These are phyloP conservation scores for Lepilemur ruficaudatus DNA, from an alignment of 2,797 vertebrate species.

Conservation along the genomic window DNA sequence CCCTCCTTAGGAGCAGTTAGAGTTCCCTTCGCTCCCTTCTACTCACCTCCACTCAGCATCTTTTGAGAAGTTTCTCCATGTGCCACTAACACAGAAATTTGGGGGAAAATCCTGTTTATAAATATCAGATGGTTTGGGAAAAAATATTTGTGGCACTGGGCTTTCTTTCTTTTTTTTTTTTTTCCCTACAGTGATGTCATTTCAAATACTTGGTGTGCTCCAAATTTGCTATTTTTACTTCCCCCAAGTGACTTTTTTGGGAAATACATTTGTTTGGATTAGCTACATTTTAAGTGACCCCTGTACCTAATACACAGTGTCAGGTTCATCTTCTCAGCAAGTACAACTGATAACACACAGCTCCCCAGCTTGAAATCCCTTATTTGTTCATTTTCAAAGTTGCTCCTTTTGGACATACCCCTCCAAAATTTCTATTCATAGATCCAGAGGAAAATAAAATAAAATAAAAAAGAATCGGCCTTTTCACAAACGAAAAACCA, in stretches of 20 bases:
- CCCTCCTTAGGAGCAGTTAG: background rate
- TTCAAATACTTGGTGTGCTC: slow-evolving; percentile 88
- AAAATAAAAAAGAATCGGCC: background rate
- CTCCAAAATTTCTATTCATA: background rate
- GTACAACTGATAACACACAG: background rate
- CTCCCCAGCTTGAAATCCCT: slow-evolving; percentile 32
- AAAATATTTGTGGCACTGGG: slow-evolving; percentile 82
- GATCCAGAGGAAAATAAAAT: slow-evolving; percentile 29
- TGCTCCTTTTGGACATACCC: background rate
- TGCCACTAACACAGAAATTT: slow-evolving; percentile 72
- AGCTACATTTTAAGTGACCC: slow-evolving; percentile 82
- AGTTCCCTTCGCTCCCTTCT: slow-evolving; percentile 65
- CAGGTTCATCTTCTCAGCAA: slow-evolving; percentile 28
- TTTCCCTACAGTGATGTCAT: slow-evolving; percentile 87
- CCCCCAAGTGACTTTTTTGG: slow-evolving; percentile 86
- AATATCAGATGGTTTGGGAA: slow-evolving; percentile 79
- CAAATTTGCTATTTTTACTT: slow-evolving; percentile 89
- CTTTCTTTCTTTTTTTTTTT: slow-evolving; percentile 53
- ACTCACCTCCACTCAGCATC: slow-evolving; percentile 83
- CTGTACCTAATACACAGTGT: slow-evolving; percentile 67
- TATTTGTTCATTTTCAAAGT: slow-evolving; percentile 1
- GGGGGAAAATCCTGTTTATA: slow-evolving; percentile 80
- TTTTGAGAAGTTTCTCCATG: slow-evolving; percentile 76
- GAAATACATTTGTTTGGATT: slow-evolving; percentile 87
- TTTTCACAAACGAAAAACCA: slow-evolving; percentile 57